Conservation (phyloP, 2,797 vertebrate species). For the Peromyscus eremicus region DNA sequence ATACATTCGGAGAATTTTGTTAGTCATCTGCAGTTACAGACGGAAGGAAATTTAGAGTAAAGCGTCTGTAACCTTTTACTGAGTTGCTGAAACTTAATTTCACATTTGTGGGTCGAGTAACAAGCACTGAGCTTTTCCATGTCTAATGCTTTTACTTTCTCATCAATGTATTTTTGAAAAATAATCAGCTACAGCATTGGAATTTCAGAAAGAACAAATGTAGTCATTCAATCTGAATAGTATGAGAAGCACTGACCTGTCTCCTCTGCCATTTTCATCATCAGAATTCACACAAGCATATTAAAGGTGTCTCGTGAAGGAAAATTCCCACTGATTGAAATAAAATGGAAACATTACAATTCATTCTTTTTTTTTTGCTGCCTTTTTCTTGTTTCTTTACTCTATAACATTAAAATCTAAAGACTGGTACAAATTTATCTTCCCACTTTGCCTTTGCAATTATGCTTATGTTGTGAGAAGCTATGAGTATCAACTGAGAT, state of each 20-base stretch:
- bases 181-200: neutral
- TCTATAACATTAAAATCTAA: neutral
- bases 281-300: neutral
- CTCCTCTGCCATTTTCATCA: neutral
- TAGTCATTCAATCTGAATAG: neutral
- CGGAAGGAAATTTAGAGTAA: neutral
- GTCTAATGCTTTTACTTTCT: neutral
- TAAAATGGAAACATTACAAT: neutral
- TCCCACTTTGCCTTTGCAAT: neutral
- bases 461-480: neutral
- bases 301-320: rapidly evolving
- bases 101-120: neutral
- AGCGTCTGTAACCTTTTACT: neutral
- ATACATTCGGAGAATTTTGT: neutral
- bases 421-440: rapidly evolving
- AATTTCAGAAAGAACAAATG: neutral
- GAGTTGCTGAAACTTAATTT: neutral
- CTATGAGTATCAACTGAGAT: rapidly evolving
- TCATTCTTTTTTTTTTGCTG: neutral
- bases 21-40: neutral
- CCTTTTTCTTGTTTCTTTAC: neutral
- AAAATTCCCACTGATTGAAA: neutral
- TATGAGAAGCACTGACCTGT: neutral
- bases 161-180: neutral
- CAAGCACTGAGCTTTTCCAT: neutral